Evolutionary conservation across 2,797 vertebrate genomes (phyloP), one percentile per base, ranked within the genome.

Genomic region (Chaetophractus vellerosus): DNA sequence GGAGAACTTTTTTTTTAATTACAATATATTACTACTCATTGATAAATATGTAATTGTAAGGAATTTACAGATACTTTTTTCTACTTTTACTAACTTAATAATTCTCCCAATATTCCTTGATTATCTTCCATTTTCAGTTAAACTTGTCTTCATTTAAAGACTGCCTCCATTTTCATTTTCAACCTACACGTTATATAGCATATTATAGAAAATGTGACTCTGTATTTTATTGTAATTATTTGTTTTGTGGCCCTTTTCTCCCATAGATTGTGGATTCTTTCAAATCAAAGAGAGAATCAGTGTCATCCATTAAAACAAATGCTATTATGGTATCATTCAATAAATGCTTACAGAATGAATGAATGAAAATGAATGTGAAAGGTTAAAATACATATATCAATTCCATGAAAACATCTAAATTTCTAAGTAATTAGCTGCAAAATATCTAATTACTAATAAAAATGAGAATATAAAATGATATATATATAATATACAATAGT

Each of bases 401-500:
- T 36, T 50, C 16, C 12, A 91, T 24, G 9, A 61, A 21, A 84
- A 75, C 48, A 71, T 14, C 15, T 41, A 85, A 41, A 50, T 80
- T 72, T 81, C 61, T 87, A 76, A 94, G 24, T 38, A 90, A 68
- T 82, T 48, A 71, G 45, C 1, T 85, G 12, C 10, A 76, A 88
- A 86, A 87, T 74, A 80, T 28, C 38, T 64, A 90, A 88, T 72
- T 90, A 48, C 4, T 19, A 82, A 61, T 48, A 91, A 74, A 68
- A 81, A 48, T 75, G 26, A 96, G 31, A 95, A 36, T 63, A 88
- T 66, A 48, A 79, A 72, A 41, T 57, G 23, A 82, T 57, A 85
- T 18, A 68, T 24, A 18, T 23, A 63, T 28, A 81, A 71, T 6
- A 90, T 8, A 63, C 2, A 91, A 63, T 50, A 90, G 45, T 45